Conservation (phyloP, 2,888 invertebrate species). For the Brachypterus glaber region DNA sequence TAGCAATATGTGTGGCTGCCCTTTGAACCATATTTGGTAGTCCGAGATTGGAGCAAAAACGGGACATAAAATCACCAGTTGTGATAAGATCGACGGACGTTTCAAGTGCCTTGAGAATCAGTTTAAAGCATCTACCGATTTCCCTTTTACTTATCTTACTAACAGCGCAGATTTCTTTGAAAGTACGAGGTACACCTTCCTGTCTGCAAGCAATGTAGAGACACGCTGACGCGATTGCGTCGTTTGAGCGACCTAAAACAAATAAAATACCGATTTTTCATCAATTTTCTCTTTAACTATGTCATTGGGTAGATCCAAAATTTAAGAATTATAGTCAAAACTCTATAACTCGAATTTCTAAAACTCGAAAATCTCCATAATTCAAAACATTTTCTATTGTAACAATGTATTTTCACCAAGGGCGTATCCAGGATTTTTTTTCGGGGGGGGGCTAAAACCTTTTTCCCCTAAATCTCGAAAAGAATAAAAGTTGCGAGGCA, state of each 20-base stretch:
- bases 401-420: too few relatives aligned
- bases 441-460: too few relatives aligned
- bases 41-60: conserved; percentile 95
- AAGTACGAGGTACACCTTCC: conserved; percentile 96
- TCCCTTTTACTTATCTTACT: conserved; percentile 99
- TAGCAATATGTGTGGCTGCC: conserved; percentile 94
- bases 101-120: conserved; percentile 91
- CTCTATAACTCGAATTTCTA: too few relatives aligned
- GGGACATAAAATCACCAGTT: conserved; percentile 98
- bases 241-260: conserved; percentile 64
- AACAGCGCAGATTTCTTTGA: conserved; percentile 98
- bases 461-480: too few relatives aligned
- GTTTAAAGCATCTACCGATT: conserved; percentile 95
- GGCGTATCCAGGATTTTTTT: too few relatives aligned
- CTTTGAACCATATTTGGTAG: conserved; percentile 80
- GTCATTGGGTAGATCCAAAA: too few relatives aligned
- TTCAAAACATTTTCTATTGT: not conserved
- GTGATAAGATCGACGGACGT: conserved; percentile 97
- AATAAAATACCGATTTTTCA: too few relatives aligned
- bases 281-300: too few relatives aligned
- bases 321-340: too few relatives aligned
- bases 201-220: conserved; percentile 98
- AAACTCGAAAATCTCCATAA: too few relatives aligned
- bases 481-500: too few relatives aligned
- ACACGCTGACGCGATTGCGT: conserved; percentile 98